These are phyloP conservation scores for Coenonympha glycerion DNA, from an alignment of 2,888 invertebrate genomes.

Conservation along the genomic window DNA sequence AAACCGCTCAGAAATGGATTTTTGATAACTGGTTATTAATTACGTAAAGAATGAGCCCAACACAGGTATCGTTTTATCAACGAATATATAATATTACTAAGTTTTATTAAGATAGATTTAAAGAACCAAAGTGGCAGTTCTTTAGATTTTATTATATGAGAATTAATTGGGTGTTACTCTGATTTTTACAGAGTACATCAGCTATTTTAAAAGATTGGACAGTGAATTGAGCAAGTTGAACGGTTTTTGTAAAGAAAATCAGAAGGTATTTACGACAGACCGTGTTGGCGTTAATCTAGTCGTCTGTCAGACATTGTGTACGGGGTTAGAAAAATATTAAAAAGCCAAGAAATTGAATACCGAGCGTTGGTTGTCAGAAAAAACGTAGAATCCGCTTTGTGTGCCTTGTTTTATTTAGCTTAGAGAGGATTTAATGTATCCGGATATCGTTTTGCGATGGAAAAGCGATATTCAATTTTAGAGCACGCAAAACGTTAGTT, in stretches of 20 bases:
- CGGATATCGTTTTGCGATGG: slow-evolving; percentile 20
- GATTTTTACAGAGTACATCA: too few species aligned
- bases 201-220: not conserved
- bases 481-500: not conserved
- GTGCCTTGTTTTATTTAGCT: slow-evolving; percentile 18
- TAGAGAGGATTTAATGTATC: slow-evolving; percentile 13
- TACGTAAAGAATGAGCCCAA: too few species aligned
- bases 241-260: not conserved
- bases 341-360: slow-evolving; percentile 1
- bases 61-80: too few species aligned
- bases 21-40: too few species aligned
- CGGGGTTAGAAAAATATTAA: slow-evolving; percentile 3
- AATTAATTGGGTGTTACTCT: too few species aligned
- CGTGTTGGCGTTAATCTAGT: not conserved
- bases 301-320: not conserved
- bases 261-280: not conserved
- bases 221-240: not conserved
- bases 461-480: slow-evolving; percentile 16
- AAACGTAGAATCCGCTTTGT: not conserved
- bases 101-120: too few species aligned
- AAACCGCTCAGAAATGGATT: too few species aligned
- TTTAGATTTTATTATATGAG: too few species aligned
- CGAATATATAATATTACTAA: too few species aligned
- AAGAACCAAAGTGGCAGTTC: too few species aligned
- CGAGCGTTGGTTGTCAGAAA: not conserved